Evolutionary conservation across 2,888 invertebrate genomes (phyloP).

Genomic region (Sphaerophoria rueppellii): DNA sequence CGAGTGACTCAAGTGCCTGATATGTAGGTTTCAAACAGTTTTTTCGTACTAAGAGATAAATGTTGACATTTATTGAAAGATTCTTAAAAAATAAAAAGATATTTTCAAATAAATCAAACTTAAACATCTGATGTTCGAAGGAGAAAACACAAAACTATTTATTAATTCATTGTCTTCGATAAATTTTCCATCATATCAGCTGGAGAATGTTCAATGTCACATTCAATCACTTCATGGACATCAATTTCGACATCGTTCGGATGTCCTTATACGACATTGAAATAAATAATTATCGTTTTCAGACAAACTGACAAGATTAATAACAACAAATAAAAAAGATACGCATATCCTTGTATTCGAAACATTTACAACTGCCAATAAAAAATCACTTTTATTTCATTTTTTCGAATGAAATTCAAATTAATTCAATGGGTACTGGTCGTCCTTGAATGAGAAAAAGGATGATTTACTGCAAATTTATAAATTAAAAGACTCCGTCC

Average conservation of each 20-base stretch:
- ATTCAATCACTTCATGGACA: conserved; percentile 22
- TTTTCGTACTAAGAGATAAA: too few relatives aligned
- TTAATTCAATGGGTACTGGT: background rate
- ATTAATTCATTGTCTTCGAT: conserved; percentile 4
- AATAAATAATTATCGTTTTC: conserved; percentile 24
- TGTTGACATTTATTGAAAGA: too few relatives aligned
- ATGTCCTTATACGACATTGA: background rate
- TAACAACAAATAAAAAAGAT: background rate
- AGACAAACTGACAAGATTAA: conserved; percentile 22
- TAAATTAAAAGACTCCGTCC: too few relatives aligned
- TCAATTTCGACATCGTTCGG: background rate
- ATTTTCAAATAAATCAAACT: background rate
- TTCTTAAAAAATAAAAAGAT: background rate
- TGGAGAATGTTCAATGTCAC: conserved; percentile 16
- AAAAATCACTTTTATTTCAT: background rate
- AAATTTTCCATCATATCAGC: conserved; percentile 8
- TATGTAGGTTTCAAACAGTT: too few relatives aligned
- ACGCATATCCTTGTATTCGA: background rate
- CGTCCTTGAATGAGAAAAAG: conserved; percentile 3
- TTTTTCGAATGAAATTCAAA: background rate
- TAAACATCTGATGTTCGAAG: background rate
- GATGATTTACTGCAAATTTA: background rate
- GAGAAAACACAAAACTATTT: background rate
- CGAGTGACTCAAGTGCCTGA: too few relatives aligned
- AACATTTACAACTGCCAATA: background rate